Conservation (phyloP, 2,888 invertebrate genomes). For the Euplagia quadripunctaria region DNA sequence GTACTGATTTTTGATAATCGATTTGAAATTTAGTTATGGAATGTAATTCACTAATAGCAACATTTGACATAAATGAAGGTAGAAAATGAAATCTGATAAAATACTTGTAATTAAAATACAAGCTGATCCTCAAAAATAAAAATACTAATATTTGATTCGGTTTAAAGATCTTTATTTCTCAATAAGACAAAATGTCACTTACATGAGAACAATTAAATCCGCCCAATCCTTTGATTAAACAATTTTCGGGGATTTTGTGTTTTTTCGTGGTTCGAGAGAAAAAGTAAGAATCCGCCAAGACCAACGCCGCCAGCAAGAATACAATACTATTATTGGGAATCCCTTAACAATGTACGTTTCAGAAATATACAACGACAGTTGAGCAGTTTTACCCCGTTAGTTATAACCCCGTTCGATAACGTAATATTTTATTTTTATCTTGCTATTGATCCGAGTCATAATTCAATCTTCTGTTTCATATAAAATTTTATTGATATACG, state of each 20-base stretch:
- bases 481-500: conserved; percentile 33
- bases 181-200: too few species aligned
- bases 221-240: too few species aligned
- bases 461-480: conserved; percentile 52
- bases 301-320: neutral
- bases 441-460: conserved; percentile 61
- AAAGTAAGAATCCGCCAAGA: neutral
- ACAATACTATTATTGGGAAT: neutral
- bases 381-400: neutral
- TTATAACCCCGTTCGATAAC: neutral
- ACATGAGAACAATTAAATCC: too few species aligned
- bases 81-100: too few species aligned
- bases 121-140: too few species aligned
- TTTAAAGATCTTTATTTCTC: too few species aligned
- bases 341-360: neutral
- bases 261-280: neutral
- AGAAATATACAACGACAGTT: neutral
- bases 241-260: neutral
- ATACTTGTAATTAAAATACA: too few species aligned
- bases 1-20: too few species aligned
- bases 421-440: conserved; percentile 37
- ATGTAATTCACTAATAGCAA: too few species aligned
- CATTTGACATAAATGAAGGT: too few species aligned
- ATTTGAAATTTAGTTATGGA: too few species aligned
- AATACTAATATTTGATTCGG: too few species aligned